Percentiles rank a stretch among this genome's conserved stretches.
phyloP scores from a whole-genome alignment of 2,888 invertebrate species.

The Eupsilia transversa region DNA sequence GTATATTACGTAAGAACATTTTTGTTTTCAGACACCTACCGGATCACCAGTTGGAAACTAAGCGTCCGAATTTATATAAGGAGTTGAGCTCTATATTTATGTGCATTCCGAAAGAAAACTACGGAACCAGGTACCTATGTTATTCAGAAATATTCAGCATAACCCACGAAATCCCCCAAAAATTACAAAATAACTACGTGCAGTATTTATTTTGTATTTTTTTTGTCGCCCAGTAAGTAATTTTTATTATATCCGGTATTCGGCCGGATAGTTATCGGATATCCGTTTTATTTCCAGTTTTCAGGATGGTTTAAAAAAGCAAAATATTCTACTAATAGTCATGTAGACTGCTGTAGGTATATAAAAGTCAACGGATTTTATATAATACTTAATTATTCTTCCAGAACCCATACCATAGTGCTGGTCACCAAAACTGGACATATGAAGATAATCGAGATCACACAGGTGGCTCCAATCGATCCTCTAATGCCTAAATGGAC shows the following conservation, averaged over 20 bases:
- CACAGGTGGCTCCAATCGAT: slow-evolving; percentile 86
- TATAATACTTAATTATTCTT: slow-evolving; percentile 33
- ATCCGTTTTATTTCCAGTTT: neutral
- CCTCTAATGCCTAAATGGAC: slow-evolving; percentile 85
- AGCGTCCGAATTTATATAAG: slow-evolving; percentile 85
- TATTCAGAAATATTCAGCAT: slow-evolving; percentile 1
- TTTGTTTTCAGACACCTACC: slow-evolving; percentile 92
- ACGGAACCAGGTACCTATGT: slow-evolving; percentile 85
- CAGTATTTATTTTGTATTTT: neutral
- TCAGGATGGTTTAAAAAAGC: neutral
- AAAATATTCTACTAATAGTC: neutral
- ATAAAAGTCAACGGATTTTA: neutral
- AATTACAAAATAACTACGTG: too few relatives aligned
- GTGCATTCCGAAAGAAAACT: slow-evolving; percentile 76
- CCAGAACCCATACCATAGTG: slow-evolving; percentile 93
- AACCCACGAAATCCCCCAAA: too few relatives aligned
- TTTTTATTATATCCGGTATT: neutral
- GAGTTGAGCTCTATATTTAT: slow-evolving; percentile 91
- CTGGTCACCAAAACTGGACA: slow-evolving; percentile 92
- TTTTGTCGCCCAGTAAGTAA: neutral
- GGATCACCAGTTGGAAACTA: slow-evolving; percentile 92
- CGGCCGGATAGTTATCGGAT: neutral
- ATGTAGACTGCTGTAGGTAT: neutral
- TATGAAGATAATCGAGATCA: slow-evolving; percentile 92
- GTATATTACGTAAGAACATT: neutral